Evolutionary conservation across 2,797 vertebrate genomes (phyloP).

Genomic region (Gambusia yucatana): DNA sequence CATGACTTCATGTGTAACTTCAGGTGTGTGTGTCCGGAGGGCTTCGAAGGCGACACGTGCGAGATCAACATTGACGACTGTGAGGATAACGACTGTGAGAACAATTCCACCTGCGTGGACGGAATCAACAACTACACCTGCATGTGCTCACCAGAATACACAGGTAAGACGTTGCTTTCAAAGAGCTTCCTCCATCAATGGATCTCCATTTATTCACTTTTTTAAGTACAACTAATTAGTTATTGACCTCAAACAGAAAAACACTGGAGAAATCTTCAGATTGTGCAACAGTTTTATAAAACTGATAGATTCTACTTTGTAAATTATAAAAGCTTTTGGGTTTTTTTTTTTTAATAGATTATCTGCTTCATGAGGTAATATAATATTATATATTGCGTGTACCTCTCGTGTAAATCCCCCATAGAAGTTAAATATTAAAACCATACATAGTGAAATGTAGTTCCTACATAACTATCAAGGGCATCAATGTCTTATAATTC

Average conservation of each 20-base stretch:
- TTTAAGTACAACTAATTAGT: no score
- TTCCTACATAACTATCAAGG: not conserved
- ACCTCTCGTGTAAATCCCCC: not conserved
- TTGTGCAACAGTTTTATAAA: not conserved
- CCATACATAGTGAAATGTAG: no score
- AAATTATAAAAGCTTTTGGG: not conserved
- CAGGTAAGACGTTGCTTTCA: constrained; percentile 83
- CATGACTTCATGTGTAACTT: constrained; percentile 22
- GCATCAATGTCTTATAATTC: not conserved
- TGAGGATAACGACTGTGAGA: constrained; percentile 98
- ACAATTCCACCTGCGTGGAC: constrained; percentile 97
- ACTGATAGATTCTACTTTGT: not conserved
- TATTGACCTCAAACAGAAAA: not conserved
- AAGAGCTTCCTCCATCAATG: not conserved
- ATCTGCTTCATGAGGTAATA: not conserved
- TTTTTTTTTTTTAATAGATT: constrained; percentile 1
- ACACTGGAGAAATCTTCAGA: no score
- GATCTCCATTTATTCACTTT: not conserved
- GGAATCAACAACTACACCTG: constrained; percentile 99
- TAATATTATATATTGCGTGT: not conserved
- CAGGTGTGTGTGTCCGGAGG: constrained; percentile 95
- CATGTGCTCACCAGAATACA: constrained; percentile 95
- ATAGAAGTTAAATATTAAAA: not conserved
- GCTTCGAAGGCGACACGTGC: constrained; percentile 94
- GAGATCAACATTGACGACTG: constrained; percentile 97